Evolutionary conservation across 2,888 invertebrate genomes (phyloP).

Genomic region (Chaetoderma sp.): DNA sequence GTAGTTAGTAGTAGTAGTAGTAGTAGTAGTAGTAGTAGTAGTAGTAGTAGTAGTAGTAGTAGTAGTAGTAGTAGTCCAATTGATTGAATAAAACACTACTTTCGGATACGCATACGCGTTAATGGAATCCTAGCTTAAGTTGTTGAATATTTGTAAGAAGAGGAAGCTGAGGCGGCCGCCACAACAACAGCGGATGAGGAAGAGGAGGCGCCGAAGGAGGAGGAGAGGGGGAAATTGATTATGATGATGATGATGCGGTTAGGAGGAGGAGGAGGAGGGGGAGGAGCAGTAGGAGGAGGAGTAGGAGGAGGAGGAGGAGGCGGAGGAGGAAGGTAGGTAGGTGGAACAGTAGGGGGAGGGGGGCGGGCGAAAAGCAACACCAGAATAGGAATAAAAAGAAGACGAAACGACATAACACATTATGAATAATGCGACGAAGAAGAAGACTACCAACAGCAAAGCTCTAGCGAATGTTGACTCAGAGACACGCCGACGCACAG

Average conservation of each 20-base stretch:
- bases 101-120: no score
- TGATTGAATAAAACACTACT: no score
- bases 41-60: constrained; percentile 1
- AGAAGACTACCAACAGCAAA: not conserved
- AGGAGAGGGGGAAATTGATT: no score
- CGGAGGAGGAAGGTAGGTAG: not conserved
- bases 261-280: not conserved
- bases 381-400: not conserved
- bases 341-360: not conserved
- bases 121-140: no score
- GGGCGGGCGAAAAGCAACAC: not conserved
- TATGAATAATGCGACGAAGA: not conserved
- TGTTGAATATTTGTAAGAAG: no score
- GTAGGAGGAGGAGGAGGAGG: not conserved
- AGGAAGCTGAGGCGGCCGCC: no score
- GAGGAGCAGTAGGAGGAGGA: not conserved
- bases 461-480: constrained; percentile 73
- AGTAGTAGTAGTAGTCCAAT: no score
- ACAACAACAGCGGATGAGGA: no score
- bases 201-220: no score
- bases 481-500: constrained; percentile 95
- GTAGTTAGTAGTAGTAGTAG: no score
- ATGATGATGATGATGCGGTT: not conserved
- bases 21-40: not conserved
- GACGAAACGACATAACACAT: not conserved